Evolutionary conservation across 2,113 vertebrate species (phyloP).

Genomic region (Gymnorhina tibicen): DNA sequence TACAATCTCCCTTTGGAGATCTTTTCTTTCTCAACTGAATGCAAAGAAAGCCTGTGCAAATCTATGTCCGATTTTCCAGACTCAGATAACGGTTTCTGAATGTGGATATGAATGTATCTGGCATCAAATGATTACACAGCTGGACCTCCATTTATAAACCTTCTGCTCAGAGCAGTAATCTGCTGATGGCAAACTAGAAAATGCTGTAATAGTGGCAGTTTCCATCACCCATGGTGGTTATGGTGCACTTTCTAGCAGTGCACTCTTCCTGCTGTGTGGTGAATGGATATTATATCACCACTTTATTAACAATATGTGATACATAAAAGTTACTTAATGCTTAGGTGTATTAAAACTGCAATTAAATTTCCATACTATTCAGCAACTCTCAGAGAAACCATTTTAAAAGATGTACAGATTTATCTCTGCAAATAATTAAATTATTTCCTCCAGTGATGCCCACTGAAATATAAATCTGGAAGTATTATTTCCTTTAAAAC

Average conservation of each 20-base stretch:
- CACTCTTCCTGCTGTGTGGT: background rate
- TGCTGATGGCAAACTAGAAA: background rate
- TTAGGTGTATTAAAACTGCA: background rate
- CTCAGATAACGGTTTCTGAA: background rate
- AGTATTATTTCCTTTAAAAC: slow-evolving; percentile 57
- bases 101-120: background rate
- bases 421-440: slow-evolving; percentile 28
- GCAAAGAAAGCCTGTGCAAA: background rate
- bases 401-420: background rate
- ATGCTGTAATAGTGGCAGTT: background rate
- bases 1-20: background rate
- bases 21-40: background rate
- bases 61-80: background rate
- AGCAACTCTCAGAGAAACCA: background rate
- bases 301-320: background rate
- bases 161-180: background rate
- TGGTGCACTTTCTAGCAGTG: background rate
- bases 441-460: slow-evolving; percentile 5
- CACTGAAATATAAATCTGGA: slow-evolving; percentile 54
- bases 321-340: background rate
- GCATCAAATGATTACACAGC: background rate
- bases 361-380: background rate
- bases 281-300: background rate
- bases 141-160: background rate
- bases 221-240: background rate